Percentiles rank a stretch among this genome's conserved stretches.
Conservation (phyloP, 2,797 vertebrate genomes). For the Sebastes steindachneri region DNA sequence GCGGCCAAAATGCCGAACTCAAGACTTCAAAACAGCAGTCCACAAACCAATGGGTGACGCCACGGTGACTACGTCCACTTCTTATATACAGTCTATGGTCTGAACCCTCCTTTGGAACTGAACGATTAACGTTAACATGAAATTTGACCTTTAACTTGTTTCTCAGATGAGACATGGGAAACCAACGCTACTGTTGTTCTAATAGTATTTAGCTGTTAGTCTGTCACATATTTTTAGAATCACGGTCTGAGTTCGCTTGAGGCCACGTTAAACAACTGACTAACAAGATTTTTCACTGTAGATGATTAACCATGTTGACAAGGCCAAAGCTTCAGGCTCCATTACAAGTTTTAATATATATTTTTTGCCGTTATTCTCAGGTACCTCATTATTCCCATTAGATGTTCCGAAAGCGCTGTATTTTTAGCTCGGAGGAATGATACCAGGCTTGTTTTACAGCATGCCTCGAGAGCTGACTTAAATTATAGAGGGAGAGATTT, state of each 20-base stretch:
- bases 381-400: conserved; percentile 34
- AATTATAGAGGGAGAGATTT: conserved; percentile 5
- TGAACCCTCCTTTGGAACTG: neutral
- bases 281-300: conserved; percentile 3
- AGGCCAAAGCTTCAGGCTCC: conserved; percentile 16
- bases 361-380: conserved; percentile 19
- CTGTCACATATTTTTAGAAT: neutral
- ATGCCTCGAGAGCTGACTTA: neutral
- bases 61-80: no score
- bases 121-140: neutral
- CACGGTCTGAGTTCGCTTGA: conserved; percentile 8
- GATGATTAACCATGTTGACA: conserved; percentile 38
- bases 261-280: conserved; percentile 1
- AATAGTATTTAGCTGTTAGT: neutral
- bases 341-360: conserved; percentile 5
- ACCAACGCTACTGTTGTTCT: neutral
- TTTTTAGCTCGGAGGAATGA: conserved; percentile 1
- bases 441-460: conserved; percentile 12
- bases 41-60: no score
- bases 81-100: fast-evolving
- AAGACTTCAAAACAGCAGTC: no score
- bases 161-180: neutral
- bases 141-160: neutral
- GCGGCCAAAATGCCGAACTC: no score
- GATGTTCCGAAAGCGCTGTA: neutral